phyloP scores from a whole-genome alignment of 2,888 invertebrate species.

The Mimumesa dahlbomi region DNA sequence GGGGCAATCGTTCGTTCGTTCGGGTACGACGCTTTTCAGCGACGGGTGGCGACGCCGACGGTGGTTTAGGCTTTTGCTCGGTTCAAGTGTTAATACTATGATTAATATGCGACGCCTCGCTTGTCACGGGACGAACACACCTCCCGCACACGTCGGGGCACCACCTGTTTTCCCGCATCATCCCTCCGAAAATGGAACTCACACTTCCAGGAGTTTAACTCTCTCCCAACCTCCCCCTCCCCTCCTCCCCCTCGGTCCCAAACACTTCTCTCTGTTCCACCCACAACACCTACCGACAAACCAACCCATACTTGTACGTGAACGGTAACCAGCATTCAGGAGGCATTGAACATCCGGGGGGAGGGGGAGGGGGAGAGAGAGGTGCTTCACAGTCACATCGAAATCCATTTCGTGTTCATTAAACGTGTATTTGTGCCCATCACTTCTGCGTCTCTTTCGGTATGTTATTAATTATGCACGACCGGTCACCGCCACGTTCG shows the following conservation, averaged over 20 bases:
- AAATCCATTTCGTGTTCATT: slow-evolving; percentile 59
- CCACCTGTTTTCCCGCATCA: background rate
- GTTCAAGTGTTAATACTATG: slow-evolving; percentile 54
- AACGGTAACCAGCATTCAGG: too few species aligned
- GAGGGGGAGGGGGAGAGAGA: too few species aligned
- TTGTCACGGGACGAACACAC: slow-evolving; percentile 32
- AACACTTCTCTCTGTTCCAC: too few species aligned
- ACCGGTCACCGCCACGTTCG: slow-evolving; percentile 24
- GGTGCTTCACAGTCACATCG: slow-evolving; percentile 30
- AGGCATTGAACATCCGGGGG: too few species aligned
- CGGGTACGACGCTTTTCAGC: slow-evolving; percentile 38
- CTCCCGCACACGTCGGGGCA: background rate
- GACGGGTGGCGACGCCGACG: slow-evolving; percentile 16
- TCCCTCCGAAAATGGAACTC: too few species aligned
- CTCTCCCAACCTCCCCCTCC: too few species aligned
- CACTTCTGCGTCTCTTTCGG: slow-evolving; percentile 14
- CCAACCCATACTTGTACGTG: too few species aligned
- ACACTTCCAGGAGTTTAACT: too few species aligned
- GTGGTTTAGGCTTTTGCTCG: slow-evolving; percentile 41
- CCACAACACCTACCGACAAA: too few species aligned
- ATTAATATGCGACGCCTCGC: slow-evolving; percentile 61
- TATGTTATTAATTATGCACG: slow-evolving; percentile 52
- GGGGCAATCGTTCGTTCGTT: too few species aligned
- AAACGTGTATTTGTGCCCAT: slow-evolving; percentile 47
- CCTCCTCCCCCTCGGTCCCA: too few species aligned